Conservation (phyloP, 1,140 invertebrate species). For the Augochlora pura region DNA sequence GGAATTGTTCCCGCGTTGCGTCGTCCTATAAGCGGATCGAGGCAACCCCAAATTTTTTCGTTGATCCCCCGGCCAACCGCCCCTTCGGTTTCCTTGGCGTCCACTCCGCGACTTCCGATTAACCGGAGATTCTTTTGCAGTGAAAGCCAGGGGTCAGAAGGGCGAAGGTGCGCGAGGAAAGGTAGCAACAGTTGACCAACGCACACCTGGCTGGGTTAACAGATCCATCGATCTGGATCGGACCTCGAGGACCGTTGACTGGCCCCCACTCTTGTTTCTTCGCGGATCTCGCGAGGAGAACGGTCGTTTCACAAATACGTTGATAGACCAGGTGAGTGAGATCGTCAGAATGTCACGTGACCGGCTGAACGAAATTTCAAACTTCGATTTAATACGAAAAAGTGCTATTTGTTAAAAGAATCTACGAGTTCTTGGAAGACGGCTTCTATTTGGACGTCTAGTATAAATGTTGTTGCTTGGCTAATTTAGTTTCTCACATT, state of each 20-base stretch:
- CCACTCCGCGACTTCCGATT: slow-evolving; percentile 4
- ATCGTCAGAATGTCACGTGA: too few relatives aligned
- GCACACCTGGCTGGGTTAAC: background rate
- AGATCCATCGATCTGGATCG: slow-evolving; percentile 3
- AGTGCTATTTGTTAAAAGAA: too few relatives aligned
- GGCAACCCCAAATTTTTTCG: slow-evolving; percentile 3
- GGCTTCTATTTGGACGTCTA: too few relatives aligned
- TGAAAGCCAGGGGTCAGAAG: background rate
- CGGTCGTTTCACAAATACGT: too few relatives aligned
- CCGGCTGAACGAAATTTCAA: too few relatives aligned
- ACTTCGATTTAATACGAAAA: too few relatives aligned
- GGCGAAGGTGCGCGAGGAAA: background rate
- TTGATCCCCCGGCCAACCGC: background rate
- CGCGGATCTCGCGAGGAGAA: too few relatives aligned
- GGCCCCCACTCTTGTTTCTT: too few relatives aligned
- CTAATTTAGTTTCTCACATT: too few relatives aligned
- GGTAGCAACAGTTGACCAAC: background rate
- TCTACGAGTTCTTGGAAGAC: too few relatives aligned
- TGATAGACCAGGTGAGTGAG: too few relatives aligned
- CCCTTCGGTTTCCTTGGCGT: background rate
- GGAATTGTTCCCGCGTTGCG: background rate
- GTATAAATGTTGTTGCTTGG: too few relatives aligned
- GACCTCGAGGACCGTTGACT: background rate
- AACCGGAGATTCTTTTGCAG: background rate
- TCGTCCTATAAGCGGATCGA: background rate